Conservation (phyloP, 2,888 invertebrate species). For the Achlya flavicornis region DNA sequence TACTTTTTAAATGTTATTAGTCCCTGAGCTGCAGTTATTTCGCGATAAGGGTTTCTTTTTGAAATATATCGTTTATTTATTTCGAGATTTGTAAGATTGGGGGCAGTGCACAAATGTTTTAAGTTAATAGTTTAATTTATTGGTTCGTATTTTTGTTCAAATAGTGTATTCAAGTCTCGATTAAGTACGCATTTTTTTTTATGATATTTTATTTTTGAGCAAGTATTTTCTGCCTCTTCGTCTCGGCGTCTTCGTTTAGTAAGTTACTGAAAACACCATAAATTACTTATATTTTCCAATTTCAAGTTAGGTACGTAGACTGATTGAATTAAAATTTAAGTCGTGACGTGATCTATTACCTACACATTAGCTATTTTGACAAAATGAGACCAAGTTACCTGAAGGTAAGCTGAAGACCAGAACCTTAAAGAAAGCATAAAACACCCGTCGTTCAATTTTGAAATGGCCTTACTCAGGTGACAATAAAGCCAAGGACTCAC, state of each 20-base stretch:
- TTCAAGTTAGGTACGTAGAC: too few species aligned
- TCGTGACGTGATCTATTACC: too few species aligned
- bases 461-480: conserved; percentile 78
- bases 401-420: not conserved
- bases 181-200: too few species aligned
- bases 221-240: too few species aligned
- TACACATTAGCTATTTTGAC: not conserved
- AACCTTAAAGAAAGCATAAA: conserved; percentile 39
- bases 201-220: too few species aligned
- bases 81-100: conserved; percentile 12
- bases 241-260: too few species aligned
- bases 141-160: not conserved
- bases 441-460: conserved; percentile 44
- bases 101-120: not conserved
- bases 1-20: conserved; percentile 73
- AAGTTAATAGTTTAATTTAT: not conserved
- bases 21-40: conserved; percentile 65
- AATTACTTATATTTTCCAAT: too few species aligned
- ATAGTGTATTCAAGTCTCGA: too few species aligned
- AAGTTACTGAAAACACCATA: too few species aligned
- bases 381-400: too few species aligned
- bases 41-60: conserved; percentile 50
- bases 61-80: conserved; percentile 15
- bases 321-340: not conserved
- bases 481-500: conserved; percentile 66